Evolutionary conservation across 2,797 vertebrate genomes (phyloP), one percentile per base, ranked within the genome.

Genomic region (Ctenochaetus hawaiiensis): DNA sequence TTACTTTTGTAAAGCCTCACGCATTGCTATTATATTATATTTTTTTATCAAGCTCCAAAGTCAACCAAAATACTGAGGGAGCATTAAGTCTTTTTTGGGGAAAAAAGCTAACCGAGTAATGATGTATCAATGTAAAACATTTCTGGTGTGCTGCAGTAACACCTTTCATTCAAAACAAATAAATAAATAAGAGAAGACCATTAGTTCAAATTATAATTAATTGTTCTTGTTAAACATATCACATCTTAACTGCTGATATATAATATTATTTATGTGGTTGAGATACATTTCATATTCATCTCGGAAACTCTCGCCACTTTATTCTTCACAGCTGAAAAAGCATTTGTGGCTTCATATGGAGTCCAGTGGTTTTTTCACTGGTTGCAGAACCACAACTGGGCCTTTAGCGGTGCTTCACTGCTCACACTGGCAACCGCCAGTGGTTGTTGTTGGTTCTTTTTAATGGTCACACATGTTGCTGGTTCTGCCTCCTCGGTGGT

Each of bases 361-460:
- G 63, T 78, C 69, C 81, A 72, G 84, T 67, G 89, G 72, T 80
- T 85, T 86, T 67, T 22, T 14, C 70, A 58, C 74, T 86, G 81
- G 72, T 71, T 80, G 69, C 34, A 57, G 81, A 85, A 79, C 78
- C 89, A 85, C 91, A 89, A 77, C 85, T 80, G 88, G 88, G 89
- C 84, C 84, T 78, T 82, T 47, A 71, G 89, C 72, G 86, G 79
- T 69, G 72, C 74, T 68, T 43, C 59, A 47, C 16, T 65, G 77
- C 67, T 69, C 84, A 60, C 72, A 64, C 71, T 45, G 60, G 51
- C 67, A 83, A 59, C 79, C 65, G 52, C 78, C 81, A 43, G 56
- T 22, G 78, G 22, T 34, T 60, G 79, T 78, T 76, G 74, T 59
- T 75, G 78, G 70, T 80, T 77, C 39, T 30, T 59, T 83, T 87